Conservation (phyloP, 2,888 invertebrate genomes). For the Ceratothoa steindachneri region DNA sequence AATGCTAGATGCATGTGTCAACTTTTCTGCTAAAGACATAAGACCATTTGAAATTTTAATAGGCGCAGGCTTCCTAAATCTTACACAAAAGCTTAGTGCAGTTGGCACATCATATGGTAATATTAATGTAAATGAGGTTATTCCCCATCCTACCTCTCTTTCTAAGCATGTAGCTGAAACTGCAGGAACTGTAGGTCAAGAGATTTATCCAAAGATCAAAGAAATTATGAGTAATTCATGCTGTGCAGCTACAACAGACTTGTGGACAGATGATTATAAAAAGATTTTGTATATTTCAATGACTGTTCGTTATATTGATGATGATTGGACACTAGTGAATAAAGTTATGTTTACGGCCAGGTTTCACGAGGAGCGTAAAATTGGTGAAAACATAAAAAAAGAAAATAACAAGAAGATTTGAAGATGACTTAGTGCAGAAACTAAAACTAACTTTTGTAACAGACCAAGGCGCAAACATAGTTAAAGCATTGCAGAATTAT, state of each 20-base stretch:
- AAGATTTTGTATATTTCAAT: neutral
- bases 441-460: neutral
- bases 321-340: neutral
- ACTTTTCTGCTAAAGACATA: neutral
- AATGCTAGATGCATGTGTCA: neutral
- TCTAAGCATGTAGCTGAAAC: neutral
- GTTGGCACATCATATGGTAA: neutral
- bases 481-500: neutral
- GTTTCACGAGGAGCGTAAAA: neutral
- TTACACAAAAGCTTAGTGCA: neutral
- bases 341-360: neutral
- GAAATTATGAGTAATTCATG: neutral
- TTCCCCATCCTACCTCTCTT: neutral
- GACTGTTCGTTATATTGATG: slow-evolving; percentile 1
- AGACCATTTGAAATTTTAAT: neutral
- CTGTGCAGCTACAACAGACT: neutral
- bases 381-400: neutral
- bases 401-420: neutral
- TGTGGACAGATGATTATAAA: slow-evolving; percentile 8
- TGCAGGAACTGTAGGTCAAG: neutral
- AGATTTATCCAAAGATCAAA: neutral
- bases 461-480: neutral
- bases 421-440: neutral
- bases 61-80: neutral
- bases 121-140: neutral